Conservation (phyloP, 2,797 vertebrate genomes). For the Chromobotia macracanthus region DNA sequence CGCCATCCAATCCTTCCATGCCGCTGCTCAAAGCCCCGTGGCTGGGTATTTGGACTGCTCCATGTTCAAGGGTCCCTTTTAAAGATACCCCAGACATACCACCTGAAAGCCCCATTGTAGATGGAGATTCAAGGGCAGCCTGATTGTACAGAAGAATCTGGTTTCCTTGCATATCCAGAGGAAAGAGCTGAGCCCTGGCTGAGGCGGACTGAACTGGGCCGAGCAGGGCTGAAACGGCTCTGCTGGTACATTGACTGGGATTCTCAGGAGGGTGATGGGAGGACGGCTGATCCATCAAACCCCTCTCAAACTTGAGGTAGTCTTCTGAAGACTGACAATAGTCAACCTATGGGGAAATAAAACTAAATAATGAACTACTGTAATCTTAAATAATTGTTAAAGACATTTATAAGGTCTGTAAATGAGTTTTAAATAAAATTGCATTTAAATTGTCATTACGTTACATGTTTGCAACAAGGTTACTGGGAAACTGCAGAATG, state of each 20-base stretch:
- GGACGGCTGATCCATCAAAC: constrained; percentile 76
- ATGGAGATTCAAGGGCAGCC: constrained; percentile 67
- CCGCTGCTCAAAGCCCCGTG: constrained; percentile 61
- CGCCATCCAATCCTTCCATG: constrained; percentile 66
- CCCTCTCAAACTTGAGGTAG: constrained; percentile 83
- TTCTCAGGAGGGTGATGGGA: constrained; percentile 74
- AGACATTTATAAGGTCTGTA: too few relatives aligned
- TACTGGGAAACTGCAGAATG: too few relatives aligned
- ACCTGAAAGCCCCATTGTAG: constrained; percentile 63
- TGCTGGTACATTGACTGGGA: constrained; percentile 68
- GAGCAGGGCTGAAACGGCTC: constrained; percentile 69
- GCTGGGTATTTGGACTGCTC: constrained; percentile 74
- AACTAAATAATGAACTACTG: not conserved
- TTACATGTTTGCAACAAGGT: too few relatives aligned
- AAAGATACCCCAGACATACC: constrained; percentile 67
- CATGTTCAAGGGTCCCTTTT: constrained; percentile 78
- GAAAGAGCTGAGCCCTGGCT: constrained; percentile 79
- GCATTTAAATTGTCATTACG: not conserved
- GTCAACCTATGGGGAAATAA: constrained; percentile 73
- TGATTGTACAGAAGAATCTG: constrained; percentile 85
- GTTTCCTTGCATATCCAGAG: constrained; percentile 89
- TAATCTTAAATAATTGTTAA: too few relatives aligned
- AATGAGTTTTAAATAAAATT: too few relatives aligned
- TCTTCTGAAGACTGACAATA: constrained; percentile 91
- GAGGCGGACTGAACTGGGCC: constrained; percentile 73